Evolutionary conservation across 1,140 invertebrate genomes (phyloP).

Genomic region (Aphis gossypii): DNA sequence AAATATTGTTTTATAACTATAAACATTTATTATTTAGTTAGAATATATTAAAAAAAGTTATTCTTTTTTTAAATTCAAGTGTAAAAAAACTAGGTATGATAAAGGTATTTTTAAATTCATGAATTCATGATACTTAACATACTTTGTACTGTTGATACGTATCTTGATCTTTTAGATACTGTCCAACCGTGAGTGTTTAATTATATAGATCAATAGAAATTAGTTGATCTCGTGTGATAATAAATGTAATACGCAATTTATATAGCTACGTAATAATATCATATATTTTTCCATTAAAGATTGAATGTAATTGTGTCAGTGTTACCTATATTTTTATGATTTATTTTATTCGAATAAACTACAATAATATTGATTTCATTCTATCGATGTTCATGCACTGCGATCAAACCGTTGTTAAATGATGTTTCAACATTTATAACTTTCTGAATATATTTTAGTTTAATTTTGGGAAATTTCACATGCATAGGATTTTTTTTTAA

Average conservation of each 20-base stretch:
- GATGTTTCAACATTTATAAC: no score
- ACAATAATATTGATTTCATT: neutral
- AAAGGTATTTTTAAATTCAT: neutral
- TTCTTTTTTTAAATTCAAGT: neutral
- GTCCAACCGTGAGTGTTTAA: neutral
- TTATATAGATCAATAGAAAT: neutral
- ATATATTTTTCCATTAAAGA: neutral
- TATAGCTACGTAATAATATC: neutral
- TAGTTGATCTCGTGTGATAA: neutral
- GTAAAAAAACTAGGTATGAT: no score
- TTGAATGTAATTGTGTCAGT: neutral
- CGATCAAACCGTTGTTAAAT: no score
- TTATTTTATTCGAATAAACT: neutral
- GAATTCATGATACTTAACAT: neutral
- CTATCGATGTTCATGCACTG: neutral
- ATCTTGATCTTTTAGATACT: neutral
- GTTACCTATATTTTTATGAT: neutral
- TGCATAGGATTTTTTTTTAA: no score
- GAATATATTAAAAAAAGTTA: neutral
- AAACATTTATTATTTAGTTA: neutral
- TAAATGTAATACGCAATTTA: neutral
- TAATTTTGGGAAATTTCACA: no score
- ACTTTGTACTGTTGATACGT: neutral
- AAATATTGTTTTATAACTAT: neutral
- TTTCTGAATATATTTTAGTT: no score